These are phyloP conservation scores for Acanthiza pusilla DNA, from an alignment of 2,797 vertebrate species.

Conservation along the genomic window DNA sequence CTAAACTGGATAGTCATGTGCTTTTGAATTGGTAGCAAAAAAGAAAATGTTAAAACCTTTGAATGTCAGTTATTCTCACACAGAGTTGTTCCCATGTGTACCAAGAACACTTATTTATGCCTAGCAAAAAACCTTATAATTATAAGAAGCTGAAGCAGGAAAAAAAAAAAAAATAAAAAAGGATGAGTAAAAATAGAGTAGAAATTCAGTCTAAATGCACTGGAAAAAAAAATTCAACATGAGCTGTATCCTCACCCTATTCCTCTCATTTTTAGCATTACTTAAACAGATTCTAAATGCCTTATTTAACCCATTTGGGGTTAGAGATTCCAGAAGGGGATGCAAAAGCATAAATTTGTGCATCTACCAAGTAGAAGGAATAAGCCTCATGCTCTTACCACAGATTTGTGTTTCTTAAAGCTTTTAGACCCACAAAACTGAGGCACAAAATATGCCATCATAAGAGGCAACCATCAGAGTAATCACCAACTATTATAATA, in stretches of 20 bases:
- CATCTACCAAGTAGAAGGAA: background rate
- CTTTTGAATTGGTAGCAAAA: background rate
- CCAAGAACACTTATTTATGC: conserved; percentile 31
- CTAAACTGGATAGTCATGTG: background rate
- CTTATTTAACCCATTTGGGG: background rate
- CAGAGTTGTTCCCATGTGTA: background rate
- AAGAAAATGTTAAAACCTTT: conserved; percentile 4
- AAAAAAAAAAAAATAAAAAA: background rate
- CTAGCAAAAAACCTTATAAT: conserved; percentile 10
- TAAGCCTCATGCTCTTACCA: background rate
- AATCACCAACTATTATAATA: background rate
- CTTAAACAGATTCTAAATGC: conserved; percentile 4
- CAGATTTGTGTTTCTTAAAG: background rate
- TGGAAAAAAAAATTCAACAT: background rate
- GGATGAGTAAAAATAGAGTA: conserved; percentile 18
- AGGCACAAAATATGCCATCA: background rate
- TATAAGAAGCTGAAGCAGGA: conserved; percentile 11
- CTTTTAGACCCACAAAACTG: background rate
- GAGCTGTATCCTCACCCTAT: background rate
- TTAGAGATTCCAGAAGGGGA: background rate
- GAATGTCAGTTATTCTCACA: background rate
- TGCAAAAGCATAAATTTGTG: background rate
- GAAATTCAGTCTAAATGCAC: conserved; percentile 16
- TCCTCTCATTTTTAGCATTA: background rate
- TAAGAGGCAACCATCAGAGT: background rate